phyloP scores from a whole-genome alignment of 2,797 vertebrate genomes.

The Echeneis naucrates region DNA sequence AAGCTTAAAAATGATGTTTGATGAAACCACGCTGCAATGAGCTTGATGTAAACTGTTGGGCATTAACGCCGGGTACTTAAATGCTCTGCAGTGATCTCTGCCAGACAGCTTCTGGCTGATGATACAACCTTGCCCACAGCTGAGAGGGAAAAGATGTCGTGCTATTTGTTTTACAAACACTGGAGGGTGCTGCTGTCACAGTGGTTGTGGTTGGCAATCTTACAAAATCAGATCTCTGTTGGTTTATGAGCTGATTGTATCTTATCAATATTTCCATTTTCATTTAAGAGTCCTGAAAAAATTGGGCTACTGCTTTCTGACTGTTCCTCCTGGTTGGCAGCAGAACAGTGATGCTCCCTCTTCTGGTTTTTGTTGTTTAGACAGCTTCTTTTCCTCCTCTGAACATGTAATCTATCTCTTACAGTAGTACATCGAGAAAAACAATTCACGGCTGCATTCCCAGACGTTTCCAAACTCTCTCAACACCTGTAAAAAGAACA shows the following conservation, averaged over 20 bases:
- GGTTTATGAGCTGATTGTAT: background rate
- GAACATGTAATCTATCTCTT: slow-evolving; percentile 26
- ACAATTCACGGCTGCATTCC: background rate
- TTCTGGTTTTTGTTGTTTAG: slow-evolving; percentile 61
- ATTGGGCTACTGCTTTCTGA: background rate
- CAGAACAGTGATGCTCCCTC: slow-evolving; percentile 18
- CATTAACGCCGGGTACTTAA: background rate
- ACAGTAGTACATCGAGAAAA: background rate
- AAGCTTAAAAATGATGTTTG: slow-evolving; percentile 13
- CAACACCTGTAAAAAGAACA: background rate
- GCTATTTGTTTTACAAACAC: slow-evolving; percentile 8
- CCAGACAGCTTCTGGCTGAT: slow-evolving; percentile 22
- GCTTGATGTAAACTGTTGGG: background rate
- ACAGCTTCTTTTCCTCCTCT: slow-evolving; percentile 40
- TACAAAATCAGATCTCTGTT: too few relatives aligned
- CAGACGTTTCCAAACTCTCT: background rate
- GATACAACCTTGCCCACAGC: slow-evolving; percentile 30
- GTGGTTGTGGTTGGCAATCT: background rate
- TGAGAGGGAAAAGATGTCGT: slow-evolving; percentile 39
- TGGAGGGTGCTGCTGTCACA: slow-evolving; percentile 48
- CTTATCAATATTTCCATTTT: slow-evolving; percentile 5
- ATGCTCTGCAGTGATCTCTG: slow-evolving; percentile 1
- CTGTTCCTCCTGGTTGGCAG: slow-evolving; percentile 17
- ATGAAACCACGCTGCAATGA: slow-evolving; percentile 18
- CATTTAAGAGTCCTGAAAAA: slow-evolving; percentile 14